Evolutionary conservation across 1,140 invertebrate genomes (phyloP).

Genomic region (Heliconius hermathena): DNA sequence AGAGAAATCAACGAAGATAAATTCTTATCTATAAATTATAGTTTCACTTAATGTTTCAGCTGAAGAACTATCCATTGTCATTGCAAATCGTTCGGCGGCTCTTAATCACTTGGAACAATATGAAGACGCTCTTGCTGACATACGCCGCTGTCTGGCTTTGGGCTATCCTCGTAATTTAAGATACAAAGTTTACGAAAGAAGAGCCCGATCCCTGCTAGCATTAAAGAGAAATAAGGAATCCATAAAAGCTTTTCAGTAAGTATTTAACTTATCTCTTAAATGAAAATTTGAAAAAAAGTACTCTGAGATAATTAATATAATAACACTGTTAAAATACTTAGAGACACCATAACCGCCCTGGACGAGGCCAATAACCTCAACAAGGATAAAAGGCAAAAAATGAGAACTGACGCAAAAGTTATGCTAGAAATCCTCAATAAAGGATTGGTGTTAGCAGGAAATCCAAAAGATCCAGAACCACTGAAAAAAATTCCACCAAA

Average conservation of each 20-base stretch:
- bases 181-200: slow-evolving; percentile 90
- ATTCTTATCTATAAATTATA: neutral
- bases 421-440: slow-evolving; percentile 88
- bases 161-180: slow-evolving; percentile 88
- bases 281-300: neutral
- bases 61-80: slow-evolving; percentile 87
- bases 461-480: slow-evolving; percentile 64
- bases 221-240: slow-evolving; percentile 87
- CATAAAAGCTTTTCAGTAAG: slow-evolving; percentile 84
- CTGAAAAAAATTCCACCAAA: slow-evolving; percentile 64
- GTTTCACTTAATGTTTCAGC: slow-evolving; percentile 58
- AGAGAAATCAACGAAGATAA: too few species aligned
- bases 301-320: neutral
- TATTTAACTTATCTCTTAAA: slow-evolving; percentile 14
- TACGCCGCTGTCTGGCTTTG: slow-evolving; percentile 85
- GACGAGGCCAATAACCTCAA: slow-evolving; percentile 85
- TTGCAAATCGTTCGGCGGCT: slow-evolving; percentile 94
- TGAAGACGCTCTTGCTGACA: slow-evolving; percentile 86
- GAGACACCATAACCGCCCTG: slow-evolving; percentile 84
- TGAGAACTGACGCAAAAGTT: slow-evolving; percentile 86
- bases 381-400: slow-evolving; percentile 84
- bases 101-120: slow-evolving; percentile 90
- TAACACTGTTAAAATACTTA: slow-evolving; percentile 48
- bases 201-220: slow-evolving; percentile 88
- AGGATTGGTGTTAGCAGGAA: slow-evolving; percentile 73